Evolutionary conservation across 2,113 vertebrate genomes (phyloP).

Genomic region (Pandion haliaetus): DNA sequence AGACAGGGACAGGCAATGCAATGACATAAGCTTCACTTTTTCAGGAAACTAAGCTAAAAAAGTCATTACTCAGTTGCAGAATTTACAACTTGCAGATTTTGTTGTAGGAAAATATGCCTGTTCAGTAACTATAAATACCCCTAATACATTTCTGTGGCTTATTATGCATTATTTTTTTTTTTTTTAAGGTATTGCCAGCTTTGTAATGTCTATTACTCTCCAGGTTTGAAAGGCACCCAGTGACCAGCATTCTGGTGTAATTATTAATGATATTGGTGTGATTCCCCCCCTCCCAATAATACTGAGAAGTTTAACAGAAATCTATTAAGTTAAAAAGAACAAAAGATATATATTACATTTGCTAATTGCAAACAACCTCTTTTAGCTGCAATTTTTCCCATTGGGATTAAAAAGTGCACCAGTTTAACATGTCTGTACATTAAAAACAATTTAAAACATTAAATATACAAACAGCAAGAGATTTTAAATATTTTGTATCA

Average conservation of each 20-base stretch:
- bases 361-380: slow-evolving; percentile 70
- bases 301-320: slow-evolving; percentile 65
- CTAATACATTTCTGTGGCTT: slow-evolving; percentile 22
- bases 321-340: slow-evolving; percentile 76
- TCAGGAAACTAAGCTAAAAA: neutral
- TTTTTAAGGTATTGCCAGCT: slow-evolving; percentile 25
- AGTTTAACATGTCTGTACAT: slow-evolving; percentile 81
- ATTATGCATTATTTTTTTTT: neutral
- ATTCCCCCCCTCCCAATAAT: neutral
- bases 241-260: slow-evolving; percentile 66
- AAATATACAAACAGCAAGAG: slow-evolving; percentile 78
- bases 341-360: slow-evolving; percentile 72
- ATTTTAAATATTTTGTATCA: slow-evolving; percentile 82
- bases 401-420: slow-evolving; percentile 80
- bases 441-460: slow-evolving; percentile 74
- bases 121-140: slow-evolving; percentile 55
- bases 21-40: neutral
- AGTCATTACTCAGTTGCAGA: neutral
- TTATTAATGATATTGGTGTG: slow-evolving; percentile 37
- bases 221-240: slow-evolving; percentile 66
- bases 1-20: slow-evolving; percentile 15
- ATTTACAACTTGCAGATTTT: slow-evolving; percentile 45
- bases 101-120: slow-evolving; percentile 57
- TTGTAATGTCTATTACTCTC: slow-evolving; percentile 42
- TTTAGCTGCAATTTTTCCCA: slow-evolving; percentile 73